Conservation (phyloP, 1,140 invertebrate species). For the Pseudachorutes palmiensis region DNA sequence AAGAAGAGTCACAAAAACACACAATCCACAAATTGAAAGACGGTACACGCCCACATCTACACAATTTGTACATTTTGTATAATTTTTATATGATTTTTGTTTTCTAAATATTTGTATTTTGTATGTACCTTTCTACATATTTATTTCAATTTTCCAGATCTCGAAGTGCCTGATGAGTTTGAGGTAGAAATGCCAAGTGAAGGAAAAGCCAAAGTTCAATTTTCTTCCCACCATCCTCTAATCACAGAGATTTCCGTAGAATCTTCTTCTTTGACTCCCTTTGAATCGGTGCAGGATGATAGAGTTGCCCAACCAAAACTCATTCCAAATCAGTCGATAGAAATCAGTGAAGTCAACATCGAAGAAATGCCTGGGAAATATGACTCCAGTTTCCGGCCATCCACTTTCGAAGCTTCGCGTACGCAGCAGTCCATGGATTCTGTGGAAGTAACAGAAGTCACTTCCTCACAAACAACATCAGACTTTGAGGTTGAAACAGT, state of each 20-base stretch:
- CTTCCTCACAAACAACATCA: not conserved
- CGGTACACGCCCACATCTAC: not conserved
- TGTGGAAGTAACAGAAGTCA: slow-evolving; percentile 2
- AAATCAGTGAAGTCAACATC: not conserved
- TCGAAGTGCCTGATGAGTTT: not conserved
- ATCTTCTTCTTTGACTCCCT: not conserved
- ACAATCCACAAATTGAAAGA: slow-evolving; percentile 5
- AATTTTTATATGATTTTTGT: no score
- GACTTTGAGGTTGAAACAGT: not conserved
- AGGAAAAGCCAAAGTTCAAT: slow-evolving; percentile 1
- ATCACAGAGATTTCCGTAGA: not conserved
- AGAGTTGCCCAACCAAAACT: not conserved
- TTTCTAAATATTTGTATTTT: no score
- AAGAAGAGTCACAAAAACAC: slow-evolving; percentile 3
- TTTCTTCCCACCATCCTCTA: not conserved
- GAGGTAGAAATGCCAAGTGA: not conserved
- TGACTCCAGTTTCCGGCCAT: not conserved
- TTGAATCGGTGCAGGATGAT: not conserved
- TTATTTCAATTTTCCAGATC: slow-evolving; percentile 4
- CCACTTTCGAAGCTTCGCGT: not conserved
- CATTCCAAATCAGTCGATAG: not conserved
- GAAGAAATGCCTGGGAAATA: slow-evolving; percentile 11
- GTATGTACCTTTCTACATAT: not conserved
- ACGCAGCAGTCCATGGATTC: not conserved
- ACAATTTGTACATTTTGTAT: no score